Evolutionary conservation across 2,888 invertebrate species (phyloP).

Genomic region (Spisula subtruncata): DNA sequence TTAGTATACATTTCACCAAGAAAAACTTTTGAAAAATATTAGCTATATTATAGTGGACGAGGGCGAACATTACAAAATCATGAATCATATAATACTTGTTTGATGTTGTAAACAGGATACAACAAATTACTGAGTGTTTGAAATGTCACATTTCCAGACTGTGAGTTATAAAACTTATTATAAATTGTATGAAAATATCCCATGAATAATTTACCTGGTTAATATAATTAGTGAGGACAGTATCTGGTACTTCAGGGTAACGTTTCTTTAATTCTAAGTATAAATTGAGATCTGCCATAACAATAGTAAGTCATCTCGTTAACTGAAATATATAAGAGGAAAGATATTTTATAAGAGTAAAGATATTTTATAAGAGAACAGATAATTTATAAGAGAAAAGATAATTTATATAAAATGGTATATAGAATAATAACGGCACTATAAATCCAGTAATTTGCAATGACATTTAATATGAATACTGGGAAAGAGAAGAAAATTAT

Average conservation of each 20-base stretch:
- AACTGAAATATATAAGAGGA: conserved; percentile 48
- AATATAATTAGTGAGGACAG: conserved; percentile 72
- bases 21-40: too few species aligned
- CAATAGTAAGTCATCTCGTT: conserved; percentile 69
- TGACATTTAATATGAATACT: not conserved
- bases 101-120: too few species aligned
- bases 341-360: not conserved
- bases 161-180: too few species aligned
- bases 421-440: not conserved
- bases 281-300: conserved; percentile 72
- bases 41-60: too few species aligned
- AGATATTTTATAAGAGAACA: not conserved
- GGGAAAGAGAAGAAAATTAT: not conserved
- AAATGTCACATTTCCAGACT: too few species aligned
- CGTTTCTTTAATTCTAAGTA: conserved; percentile 74
- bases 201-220: conserved; percentile 71
- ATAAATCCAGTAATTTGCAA: not conserved
- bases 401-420: not conserved
- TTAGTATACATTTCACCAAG: too few species aligned
- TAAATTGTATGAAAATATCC: too few species aligned
- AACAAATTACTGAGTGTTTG: too few species aligned
- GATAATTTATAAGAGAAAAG: not conserved
- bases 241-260: conserved; percentile 80
- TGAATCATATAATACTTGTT: too few species aligned
- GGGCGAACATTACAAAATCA: too few species aligned